phyloP scores from a whole-genome alignment of 2,888 invertebrate genomes.

The Pandemis cinnamomeana region DNA sequence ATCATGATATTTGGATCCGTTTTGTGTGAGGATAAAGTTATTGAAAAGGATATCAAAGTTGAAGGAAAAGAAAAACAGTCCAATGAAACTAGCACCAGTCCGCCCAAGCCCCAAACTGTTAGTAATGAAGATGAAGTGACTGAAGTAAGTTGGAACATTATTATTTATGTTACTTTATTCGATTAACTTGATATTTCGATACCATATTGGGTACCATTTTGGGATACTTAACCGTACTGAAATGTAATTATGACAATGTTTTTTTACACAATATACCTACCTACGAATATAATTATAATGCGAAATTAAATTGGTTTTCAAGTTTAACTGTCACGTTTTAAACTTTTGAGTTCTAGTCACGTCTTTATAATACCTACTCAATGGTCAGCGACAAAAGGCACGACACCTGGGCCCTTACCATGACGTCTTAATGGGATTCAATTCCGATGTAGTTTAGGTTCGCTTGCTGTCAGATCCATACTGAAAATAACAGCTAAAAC shows the following conservation, averaged over 20 bases:
- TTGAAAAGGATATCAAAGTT: constrained; percentile 17
- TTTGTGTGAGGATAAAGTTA: constrained; percentile 21
- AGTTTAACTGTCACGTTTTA: background rate
- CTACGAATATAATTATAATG: background rate
- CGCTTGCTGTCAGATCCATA: too few relatives aligned
- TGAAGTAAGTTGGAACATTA: constrained; percentile 26
- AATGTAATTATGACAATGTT: background rate
- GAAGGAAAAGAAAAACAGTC: constrained; percentile 8
- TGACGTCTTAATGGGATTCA: too few relatives aligned
- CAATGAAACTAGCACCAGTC: background rate
- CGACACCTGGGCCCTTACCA: too few relatives aligned
- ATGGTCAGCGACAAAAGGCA: background rate
- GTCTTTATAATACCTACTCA: background rate
- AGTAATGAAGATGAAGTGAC: constrained; percentile 13
- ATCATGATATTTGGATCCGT: constrained; percentile 24
- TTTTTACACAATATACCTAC: background rate
- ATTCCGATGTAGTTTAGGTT: too few relatives aligned
- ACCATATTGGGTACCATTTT: background rate
- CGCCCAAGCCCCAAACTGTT: constrained; percentile 2
- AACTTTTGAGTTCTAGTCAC: background rate
- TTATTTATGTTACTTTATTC: background rate
- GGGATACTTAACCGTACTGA: background rate
- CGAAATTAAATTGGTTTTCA: background rate
- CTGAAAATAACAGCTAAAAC: too few relatives aligned
- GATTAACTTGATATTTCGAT: background rate